Conservation (phyloP, 2,113 vertebrate genomes). For the Nothoprocta pentlandii region DNA sequence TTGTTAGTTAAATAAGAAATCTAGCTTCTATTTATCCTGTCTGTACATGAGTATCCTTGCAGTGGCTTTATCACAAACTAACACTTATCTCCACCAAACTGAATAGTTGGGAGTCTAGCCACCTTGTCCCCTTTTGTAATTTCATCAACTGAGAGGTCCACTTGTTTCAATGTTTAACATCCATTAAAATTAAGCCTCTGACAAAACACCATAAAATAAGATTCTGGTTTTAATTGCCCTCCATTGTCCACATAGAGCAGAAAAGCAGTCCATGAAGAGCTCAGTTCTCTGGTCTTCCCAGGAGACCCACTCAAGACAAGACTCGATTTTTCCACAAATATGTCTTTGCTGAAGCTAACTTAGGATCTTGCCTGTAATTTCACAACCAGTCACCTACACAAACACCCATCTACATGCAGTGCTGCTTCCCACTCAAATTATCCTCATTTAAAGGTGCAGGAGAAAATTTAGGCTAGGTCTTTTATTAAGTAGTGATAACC, state of each 20-base stretch:
- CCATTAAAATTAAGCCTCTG: not conserved
- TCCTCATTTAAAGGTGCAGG: not conserved
- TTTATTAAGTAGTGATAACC: not conserved
- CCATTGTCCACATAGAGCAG: rapidly evolving
- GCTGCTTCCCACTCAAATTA: not conserved
- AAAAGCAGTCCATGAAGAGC: rapidly evolving
- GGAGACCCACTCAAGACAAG: not conserved
- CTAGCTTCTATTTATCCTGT: not conserved
- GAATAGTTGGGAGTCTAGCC: not conserved
- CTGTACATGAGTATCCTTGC: not conserved
- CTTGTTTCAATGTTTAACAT: not conserved
- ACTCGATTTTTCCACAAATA: not conserved
- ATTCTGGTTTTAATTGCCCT: not conserved
- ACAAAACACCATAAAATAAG: not conserved
- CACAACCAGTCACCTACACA: not conserved
- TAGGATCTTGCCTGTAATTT: not conserved
- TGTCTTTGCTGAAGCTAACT: not conserved
- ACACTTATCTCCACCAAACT: not conserved
- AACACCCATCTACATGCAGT: rapidly evolving
- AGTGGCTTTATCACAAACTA: not conserved
- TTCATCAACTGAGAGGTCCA: not conserved
- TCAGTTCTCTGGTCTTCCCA: not conserved
- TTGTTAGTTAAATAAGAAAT: not conserved
- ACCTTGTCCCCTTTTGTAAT: not conserved
- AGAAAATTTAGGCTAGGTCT: not conserved